Base-by-base conservation (phyloP, 2,888 invertebrate genomes). In the Oegoconia quadripuncta region DNA sequence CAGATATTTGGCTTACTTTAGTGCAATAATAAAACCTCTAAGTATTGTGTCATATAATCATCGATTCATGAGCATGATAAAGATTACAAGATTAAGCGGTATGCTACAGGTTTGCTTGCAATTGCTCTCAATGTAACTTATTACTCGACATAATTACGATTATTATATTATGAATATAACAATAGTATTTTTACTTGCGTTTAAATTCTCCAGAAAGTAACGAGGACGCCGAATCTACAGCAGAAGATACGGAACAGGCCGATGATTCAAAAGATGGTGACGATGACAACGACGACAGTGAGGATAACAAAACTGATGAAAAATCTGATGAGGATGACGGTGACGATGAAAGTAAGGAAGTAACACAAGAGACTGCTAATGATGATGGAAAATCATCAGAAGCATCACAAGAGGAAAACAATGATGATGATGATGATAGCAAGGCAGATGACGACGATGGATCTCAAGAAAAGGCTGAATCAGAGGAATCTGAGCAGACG, bases 401-500 rank as follows among this genome's bases (percentile, higher is more conserved):
- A 55, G 50, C 55, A 9, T 65, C 69, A 13, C 52, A 53, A 37
- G 72, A 74, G 49, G 54, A 55, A 41, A 56, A 51, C 39, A 49
- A 49, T 25, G 57, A 58, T 39, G 55, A 26, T 16, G 36, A 36
- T 16, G 26, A 42, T 26, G 23, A 52, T 47, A 40, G 56, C 54
- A 66, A 70, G 48, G 66, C 69, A 52, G 57, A 67, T 53, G 68
- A 86, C 46, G 83, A 77, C 48, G 80, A 81, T 59, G 73, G 74
- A 66, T 82, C 83, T 65, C 77, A 83, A 69, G 81, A 80, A 71
- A 77, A 74, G 59, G 72, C 74, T 60, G 82, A 77, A 52, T 77
- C 82, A 44, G 51, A 59, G 44, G 77, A 74, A 51, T 58, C 59
- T 50, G 59, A 59, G 46, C 59, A 65, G n/a, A 3, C 34, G 41